These are phyloP conservation scores for Trichopria drosophilae DNA, from an alignment of 2,888 invertebrate genomes.

Conservation along the genomic window DNA sequence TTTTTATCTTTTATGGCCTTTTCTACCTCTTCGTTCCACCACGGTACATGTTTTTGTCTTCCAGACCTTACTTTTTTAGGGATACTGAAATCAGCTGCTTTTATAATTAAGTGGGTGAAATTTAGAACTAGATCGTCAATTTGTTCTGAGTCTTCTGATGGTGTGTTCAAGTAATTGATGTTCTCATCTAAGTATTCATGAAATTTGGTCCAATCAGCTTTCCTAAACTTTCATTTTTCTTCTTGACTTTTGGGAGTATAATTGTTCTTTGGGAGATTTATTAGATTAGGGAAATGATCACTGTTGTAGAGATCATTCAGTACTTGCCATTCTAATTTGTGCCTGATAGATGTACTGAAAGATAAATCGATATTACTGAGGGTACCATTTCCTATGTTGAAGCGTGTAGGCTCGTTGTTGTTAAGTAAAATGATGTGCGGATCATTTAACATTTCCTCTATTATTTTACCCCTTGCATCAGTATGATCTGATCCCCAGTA, in stretches of 20 bases:
- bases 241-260: neutral
- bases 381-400: slow-evolving; percentile 29
- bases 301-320: slow-evolving; percentile 17
- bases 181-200: slow-evolving; percentile 3
- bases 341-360: slow-evolving; percentile 16
- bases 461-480: slow-evolving; percentile 31
- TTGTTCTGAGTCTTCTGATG: too few relatives aligned
- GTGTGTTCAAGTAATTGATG: slow-evolving; percentile 5
- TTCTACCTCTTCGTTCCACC: slow-evolving; percentile 31
- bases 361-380: slow-evolving; percentile 30
- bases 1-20: slow-evolving; percentile 21
- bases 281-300: slow-evolving; percentile 30
- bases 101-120: slow-evolving; percentile 14
- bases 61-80: slow-evolving; percentile 12
- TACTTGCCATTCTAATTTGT: slow-evolving; percentile 19
- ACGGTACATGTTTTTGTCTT: slow-evolving; percentile 14
- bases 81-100: slow-evolving; percentile 16
- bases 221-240: slow-evolving; percentile 26
- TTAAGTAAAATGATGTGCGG: slow-evolving; percentile 25
- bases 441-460: slow-evolving; percentile 31
- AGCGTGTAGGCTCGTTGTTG: slow-evolving; percentile 23
- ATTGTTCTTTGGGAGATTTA: neutral
- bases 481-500: slow-evolving; percentile 30
- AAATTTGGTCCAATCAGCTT: slow-evolving; percentile 21
- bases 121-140: slow-evolving; percentile 17